Base-by-base conservation (phyloP, 2,888 invertebrate genomes). In the Hypomecis punctinalis region DNA sequence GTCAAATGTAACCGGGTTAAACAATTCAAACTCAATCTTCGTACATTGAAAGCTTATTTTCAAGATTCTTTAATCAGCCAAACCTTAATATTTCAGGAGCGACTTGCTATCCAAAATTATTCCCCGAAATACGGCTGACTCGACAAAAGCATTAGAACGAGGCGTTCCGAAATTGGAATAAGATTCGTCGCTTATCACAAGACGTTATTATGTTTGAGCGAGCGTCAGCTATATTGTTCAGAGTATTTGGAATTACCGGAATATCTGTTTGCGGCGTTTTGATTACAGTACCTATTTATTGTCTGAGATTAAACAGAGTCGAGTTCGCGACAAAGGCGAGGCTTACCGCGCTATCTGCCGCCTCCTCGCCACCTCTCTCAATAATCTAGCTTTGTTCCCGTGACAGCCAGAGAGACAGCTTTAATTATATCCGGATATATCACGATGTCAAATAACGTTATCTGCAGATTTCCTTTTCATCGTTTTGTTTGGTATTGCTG, bases 261-360 rank as follows among this genome's bases (percentile, higher is more conserved):
- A 67, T 62, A 61, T 61, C 65, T 65, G 72, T 74, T 69, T 66
- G 65, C 66, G 74, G 70, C 66, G 73, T 71, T 77, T 72, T 74
- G 74, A 73, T 56, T 47, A 56, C 56, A 47, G 56, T 40, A 56
- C 56, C 47, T 56, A 56, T 56, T 56, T 56, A 56, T 56, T 56
- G 47, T 56, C 37, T 39, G 23, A 56, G 55, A 46, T 56, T 56
- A 56, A 56, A 56, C 47, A 36, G 54, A 56, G 71, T 54, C 70
- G 58, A 68, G 72, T 71, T 68, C 60, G 48, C 47, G 68, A 75
- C 78, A 78, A 77, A 76, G 76, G 75, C 57, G 43, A 43, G 62
- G 63, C 57, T 68, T 65, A 63, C 51, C 43, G 67, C 62, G 48
- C 47, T 61, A 58, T 68, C 62, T 59, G 54, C 55, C 48, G 63